Evolutionary conservation across 2,797 vertebrate genomes (phyloP).

Genomic region (Cyclura pinguis): DNA sequence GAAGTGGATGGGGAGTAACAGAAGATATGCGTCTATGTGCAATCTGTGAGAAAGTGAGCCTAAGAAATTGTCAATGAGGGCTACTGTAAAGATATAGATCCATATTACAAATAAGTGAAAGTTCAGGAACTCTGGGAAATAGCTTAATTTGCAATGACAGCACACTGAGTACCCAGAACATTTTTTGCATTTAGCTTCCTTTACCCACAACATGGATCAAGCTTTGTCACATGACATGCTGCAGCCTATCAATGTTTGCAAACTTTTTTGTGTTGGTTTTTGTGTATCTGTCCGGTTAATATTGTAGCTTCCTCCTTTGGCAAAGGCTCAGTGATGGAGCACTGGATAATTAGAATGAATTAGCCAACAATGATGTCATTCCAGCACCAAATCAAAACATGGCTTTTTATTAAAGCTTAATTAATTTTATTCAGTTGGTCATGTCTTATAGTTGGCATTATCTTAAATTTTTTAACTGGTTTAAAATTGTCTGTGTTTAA

Average conservation of each 20-base stretch:
- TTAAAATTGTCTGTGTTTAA: too few species aligned
- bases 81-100: background rate
- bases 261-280: background rate
- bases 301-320: background rate
- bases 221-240: background rate
- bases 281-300: background rate
- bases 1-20: background rate
- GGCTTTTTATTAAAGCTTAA: too few species aligned
- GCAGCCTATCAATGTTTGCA: background rate
- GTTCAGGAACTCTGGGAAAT: background rate
- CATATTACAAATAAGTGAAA: background rate
- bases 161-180: background rate
- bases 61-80: background rate
- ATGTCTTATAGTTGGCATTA: too few species aligned
- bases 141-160: background rate
- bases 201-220: background rate
- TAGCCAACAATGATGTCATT: background rate
- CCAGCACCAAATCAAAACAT: too few species aligned
- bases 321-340: background rate
- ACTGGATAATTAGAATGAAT: background rate
- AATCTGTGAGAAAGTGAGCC: background rate
- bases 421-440: too few species aligned
- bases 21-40: background rate
- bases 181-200: background rate
- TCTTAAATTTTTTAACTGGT: too few species aligned